phyloP scores from a whole-genome alignment of 2,888 invertebrate species.

The Margaritifera margaritifera region DNA sequence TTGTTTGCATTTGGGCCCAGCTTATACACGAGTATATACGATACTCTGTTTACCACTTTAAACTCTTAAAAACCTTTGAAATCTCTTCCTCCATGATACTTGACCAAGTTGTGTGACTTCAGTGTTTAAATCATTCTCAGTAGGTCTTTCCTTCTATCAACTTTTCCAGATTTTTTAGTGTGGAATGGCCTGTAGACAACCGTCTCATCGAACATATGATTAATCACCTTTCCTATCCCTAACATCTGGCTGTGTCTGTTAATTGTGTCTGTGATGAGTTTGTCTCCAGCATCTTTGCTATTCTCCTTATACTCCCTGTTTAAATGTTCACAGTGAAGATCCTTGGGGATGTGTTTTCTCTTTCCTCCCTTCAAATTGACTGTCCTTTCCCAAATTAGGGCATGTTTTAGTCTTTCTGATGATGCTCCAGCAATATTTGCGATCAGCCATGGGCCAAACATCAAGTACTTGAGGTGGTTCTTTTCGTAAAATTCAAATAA shows the following conservation, averaged over 20 bases:
- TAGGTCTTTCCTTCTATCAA: not conserved
- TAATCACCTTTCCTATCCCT: constrained; percentile 10
- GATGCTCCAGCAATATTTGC: constrained; percentile 15
- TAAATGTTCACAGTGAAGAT: constrained; percentile 16
- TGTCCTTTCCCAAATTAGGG: constrained; percentile 11
- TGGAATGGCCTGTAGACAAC: not conserved
- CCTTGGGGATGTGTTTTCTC: constrained; percentile 15
- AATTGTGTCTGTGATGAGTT: constrained; percentile 1
- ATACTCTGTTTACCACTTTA: too few species aligned
- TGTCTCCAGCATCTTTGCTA: constrained; percentile 10
- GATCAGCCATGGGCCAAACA: constrained; percentile 8
- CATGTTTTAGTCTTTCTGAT: constrained; percentile 10
- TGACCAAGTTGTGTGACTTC: too few species aligned
- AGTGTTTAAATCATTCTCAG: too few species aligned
- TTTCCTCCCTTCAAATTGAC: constrained; percentile 13
- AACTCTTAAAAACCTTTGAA: too few species aligned
- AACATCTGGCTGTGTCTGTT: constrained; percentile 13
- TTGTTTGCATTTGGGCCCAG: too few species aligned
- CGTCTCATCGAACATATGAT: constrained; percentile 5
- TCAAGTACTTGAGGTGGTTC: constrained; percentile 10
- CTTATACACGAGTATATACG: too few species aligned
- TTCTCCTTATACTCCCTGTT: constrained; percentile 20
- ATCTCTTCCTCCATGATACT: too few species aligned
- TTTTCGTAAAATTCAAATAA: constrained; percentile 12
- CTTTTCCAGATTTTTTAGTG: constrained; percentile 2